Evolutionary conservation across 2,888 invertebrate species (phyloP), one percentile per base, ranked within the genome.

Genomic region (Andrena haemorrhoa): DNA sequence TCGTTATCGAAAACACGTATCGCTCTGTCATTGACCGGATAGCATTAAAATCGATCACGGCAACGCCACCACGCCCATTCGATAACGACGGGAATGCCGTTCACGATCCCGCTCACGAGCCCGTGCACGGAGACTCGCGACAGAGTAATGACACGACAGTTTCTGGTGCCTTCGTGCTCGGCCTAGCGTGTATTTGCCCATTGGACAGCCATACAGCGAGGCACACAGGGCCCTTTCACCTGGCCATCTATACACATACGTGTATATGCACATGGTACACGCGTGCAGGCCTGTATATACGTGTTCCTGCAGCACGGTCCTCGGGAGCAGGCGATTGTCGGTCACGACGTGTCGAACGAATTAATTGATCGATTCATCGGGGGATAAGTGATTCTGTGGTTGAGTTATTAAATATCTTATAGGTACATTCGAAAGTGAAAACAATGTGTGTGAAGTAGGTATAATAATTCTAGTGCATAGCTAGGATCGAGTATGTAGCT

Each of bases 121-220:
- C 23, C n/a, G 58, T 79, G 66, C 69, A 63, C 83, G 74, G 63
- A 51, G 69, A 64, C 68, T 82, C 82, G 86, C 88, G 88, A 88
- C 89, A 88, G 88, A 89, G 90, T 91, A 92, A 90, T 90, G 91
- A 89, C 88, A 90, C 89, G 89, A 86, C 86, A 87, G 84, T 85
- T 88, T 82, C 87, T 86, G 86, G 85, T 89, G 87, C 89, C 90
- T 91, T 93, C 90, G 92, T 88, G 91, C 91, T 91, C 89, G 89
- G 90, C 89, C 89, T 91, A 91, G 89, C 91, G 87, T 92, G 90
- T 90, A 91, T 93, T 92, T 92, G 92, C 90, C 90, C 89, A 92
- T 90, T 90, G 90, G 90, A 91, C 89, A 87, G 89, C 90, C 86
- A 89, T 89, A 86, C 84, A 84, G 65, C 51, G 72, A 60, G 79